phyloP scores from a whole-genome alignment of 2,888 invertebrate species.

The Caenorhabditis virilis region DNA sequence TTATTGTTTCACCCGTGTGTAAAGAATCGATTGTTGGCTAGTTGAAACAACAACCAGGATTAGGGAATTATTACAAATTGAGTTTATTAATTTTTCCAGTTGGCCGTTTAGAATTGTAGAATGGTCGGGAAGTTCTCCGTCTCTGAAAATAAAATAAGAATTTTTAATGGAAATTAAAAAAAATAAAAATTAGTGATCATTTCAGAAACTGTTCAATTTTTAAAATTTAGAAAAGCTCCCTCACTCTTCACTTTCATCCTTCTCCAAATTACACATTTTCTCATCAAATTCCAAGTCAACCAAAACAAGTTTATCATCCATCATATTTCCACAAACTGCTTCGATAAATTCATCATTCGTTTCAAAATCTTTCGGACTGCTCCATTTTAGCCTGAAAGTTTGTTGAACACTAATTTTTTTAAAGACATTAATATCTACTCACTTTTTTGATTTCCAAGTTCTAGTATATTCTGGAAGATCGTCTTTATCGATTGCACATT shows the following conservation, averaged over 20 bases:
- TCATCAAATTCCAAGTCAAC: slow-evolving; percentile 37
- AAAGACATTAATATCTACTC: background rate
- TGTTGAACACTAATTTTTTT: background rate
- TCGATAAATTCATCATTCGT: slow-evolving; percentile 26
- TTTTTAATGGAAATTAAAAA: no score
- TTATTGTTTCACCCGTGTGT: background rate
- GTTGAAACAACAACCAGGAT: slow-evolving; percentile 41
- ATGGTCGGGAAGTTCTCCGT: slow-evolving; percentile 6
- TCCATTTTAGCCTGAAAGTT: slow-evolving; percentile 21
- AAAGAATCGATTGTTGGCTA: slow-evolving; percentile 17
- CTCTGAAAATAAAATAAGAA: background rate
- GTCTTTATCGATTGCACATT: slow-evolving; percentile 13
- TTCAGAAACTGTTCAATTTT: no score
- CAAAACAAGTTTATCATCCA: slow-evolving; percentile 38
- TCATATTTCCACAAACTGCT: slow-evolving; percentile 27
- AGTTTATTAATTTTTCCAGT: slow-evolving; percentile 33
- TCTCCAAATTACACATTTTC: slow-evolving; percentile 1
- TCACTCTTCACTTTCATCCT: background rate
- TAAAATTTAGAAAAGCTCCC: no score
- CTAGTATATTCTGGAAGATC: no score
- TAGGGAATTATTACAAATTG: slow-evolving; percentile 37
- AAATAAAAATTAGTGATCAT: background rate
- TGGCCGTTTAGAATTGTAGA: slow-evolving; percentile 21
- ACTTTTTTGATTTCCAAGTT: background rate
- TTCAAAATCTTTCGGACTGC: slow-evolving; percentile 12